Percentiles rank a stretch among this genome's conserved stretches.
Conservation (phyloP, 1,140 invertebrate species). For the Sarcophaga bullata region DNA sequence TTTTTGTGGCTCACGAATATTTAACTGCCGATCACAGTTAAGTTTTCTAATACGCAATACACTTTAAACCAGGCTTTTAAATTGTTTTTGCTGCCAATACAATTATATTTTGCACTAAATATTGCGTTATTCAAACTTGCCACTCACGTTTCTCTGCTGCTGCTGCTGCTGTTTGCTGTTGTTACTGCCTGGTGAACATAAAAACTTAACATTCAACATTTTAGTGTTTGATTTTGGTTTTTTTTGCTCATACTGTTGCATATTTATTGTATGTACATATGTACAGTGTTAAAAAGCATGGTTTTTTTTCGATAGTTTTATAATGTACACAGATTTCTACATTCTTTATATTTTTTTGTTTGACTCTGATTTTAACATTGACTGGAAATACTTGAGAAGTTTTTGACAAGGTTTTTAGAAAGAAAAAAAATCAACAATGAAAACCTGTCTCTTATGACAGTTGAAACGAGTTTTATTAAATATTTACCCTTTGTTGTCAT, state of each 20-base stretch:
- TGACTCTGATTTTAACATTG: not conserved
- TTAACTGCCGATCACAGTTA: not conserved
- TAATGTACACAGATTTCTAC: not conserved
- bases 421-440: too few species aligned
- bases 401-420: slow-evolving; percentile 6
- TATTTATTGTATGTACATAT: too few species aligned
- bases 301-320: not conserved
- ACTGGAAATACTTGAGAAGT: not conserved
- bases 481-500: too few species aligned
- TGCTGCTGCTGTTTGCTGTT: not conserved
- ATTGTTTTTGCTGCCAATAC: too few species aligned
- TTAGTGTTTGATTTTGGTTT: too few species aligned
- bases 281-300: not conserved
- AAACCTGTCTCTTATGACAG: too few species aligned
- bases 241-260: too few species aligned
- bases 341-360: not conserved
- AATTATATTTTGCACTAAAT: not conserved
- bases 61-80: not conserved
- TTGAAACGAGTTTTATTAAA: too few species aligned
- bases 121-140: slow-evolving; percentile 18
- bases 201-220: slow-evolving; percentile 18
- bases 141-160: slow-evolving; percentile 12
- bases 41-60: not conserved
- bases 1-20: not conserved
- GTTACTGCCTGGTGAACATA: not conserved